phyloP scores from a whole-genome alignment of 2,888 invertebrate genomes.

The Aspidapion aeneum region DNA sequence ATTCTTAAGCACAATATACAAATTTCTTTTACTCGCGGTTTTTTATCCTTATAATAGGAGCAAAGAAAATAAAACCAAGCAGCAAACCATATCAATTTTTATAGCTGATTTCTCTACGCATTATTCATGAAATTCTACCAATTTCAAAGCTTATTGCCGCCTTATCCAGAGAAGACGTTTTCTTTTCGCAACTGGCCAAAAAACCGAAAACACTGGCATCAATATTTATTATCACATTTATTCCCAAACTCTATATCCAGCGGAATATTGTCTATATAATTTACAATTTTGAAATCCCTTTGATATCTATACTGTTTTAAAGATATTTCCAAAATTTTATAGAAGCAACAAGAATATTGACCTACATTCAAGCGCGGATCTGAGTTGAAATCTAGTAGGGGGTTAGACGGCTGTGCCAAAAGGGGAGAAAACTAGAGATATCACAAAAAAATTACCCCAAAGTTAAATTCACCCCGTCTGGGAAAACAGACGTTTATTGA shows the following conservation, averaged over 20 bases:
- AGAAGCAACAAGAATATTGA: too few relatives aligned
- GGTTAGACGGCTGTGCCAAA: too few relatives aligned
- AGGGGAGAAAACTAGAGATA: too few relatives aligned
- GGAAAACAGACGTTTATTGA: too few relatives aligned
- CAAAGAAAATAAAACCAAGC: not conserved
- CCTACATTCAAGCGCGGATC: too few relatives aligned
- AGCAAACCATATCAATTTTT: not conserved
- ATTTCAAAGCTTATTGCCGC: not conserved
- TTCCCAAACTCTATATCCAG: conserved; percentile 28
- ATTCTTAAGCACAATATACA: too few relatives aligned
- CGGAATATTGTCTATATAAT: conserved; percentile 40
- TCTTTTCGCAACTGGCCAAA: conserved; percentile 23
- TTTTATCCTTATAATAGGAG: too few relatives aligned
- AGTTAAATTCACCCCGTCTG: too few relatives aligned
- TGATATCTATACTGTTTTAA: conserved; percentile 24
- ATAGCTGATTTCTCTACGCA: not conserved
- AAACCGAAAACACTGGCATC: conserved; percentile 23
- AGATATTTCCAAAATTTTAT: too few relatives aligned
- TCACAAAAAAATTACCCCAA: too few relatives aligned
- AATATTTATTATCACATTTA: conserved; percentile 35
- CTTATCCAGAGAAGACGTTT: not conserved
- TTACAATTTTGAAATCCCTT: conserved; percentile 41
- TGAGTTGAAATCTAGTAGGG: too few relatives aligned
- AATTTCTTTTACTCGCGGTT: too few relatives aligned
- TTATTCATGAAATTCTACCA: not conserved